Evolutionary conservation across 2,113 vertebrate species (phyloP).

Genomic region (Ceuthmochares aereus): DNA sequence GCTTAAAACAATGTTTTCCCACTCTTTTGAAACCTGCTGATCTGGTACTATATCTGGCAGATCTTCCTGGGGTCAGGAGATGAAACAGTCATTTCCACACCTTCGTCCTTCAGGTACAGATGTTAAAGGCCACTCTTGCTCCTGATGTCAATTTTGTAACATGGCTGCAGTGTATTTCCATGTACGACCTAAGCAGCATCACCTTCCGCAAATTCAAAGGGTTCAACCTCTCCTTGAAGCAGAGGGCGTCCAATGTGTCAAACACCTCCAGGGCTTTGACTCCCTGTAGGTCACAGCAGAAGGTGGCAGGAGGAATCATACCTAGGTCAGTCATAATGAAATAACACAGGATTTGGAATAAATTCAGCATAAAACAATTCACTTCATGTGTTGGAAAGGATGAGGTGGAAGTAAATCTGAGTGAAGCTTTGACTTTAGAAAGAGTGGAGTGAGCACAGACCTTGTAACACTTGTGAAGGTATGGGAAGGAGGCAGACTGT

Average conservation of each 20-base stretch:
- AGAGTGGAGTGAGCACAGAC: neutral
- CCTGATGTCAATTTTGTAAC: neutral
- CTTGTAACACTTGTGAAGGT: neutral
- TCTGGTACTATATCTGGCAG: neutral
- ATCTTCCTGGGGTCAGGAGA: neutral
- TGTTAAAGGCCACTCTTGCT: neutral
- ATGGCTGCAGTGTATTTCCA: fast-evolving
- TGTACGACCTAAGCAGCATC: neutral
- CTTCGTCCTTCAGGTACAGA: neutral
- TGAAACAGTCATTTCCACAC: neutral
- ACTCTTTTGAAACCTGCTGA: neutral
- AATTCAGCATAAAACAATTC: neutral
- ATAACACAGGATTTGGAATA: neutral
- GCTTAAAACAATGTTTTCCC: neutral
- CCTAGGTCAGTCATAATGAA: neutral
- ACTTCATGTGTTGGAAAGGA: neutral
- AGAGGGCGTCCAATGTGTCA: neutral
- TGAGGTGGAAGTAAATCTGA: neutral
- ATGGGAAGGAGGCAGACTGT: neutral
- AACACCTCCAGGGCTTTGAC: neutral
- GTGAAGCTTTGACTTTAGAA: neutral
- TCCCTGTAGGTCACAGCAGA: neutral
- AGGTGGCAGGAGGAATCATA: neutral
- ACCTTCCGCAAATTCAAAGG: neutral
- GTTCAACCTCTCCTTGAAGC: neutral